These are phyloP conservation scores for Cremastobaeus sp. DNA, from an alignment of 2,888 invertebrate species.

Conservation along the genomic window DNA sequence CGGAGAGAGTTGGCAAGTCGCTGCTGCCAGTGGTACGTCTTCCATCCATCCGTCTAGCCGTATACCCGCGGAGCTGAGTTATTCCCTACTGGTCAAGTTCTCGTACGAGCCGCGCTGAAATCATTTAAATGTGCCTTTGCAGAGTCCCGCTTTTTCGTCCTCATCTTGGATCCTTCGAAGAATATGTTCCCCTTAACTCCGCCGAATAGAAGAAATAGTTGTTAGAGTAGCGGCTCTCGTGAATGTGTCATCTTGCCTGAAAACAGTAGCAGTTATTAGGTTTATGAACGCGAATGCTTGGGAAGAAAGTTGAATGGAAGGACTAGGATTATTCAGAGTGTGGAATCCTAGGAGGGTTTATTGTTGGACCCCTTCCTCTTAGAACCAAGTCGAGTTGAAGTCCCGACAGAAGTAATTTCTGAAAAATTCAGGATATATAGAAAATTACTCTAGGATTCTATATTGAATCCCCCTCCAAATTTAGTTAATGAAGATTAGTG, in stretches of 20 bases:
- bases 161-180: conserved; percentile 66
- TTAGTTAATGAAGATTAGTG: no score
- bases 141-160: conserved; percentile 74
- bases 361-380: no score
- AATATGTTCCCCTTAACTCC: conserved; percentile 31
- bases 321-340: conserved; percentile 5
- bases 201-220: conserved; percentile 49
- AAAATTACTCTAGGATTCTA: no score
- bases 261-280: conserved; percentile 53
- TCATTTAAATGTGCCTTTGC: conserved; percentile 77
- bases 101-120: conserved; percentile 69
- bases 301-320: conserved; percentile 34
- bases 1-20: conserved; percentile 64
- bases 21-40: conserved; percentile 71
- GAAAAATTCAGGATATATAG: no score
- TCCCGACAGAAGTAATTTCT: no score
- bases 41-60: conserved; percentile 68
- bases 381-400: no score
- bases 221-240: conserved; percentile 35
- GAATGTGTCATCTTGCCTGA: conserved; percentile 46
- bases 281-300: conserved; percentile 51
- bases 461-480: no score
- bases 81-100: conserved; percentile 68
- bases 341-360: not conserved
- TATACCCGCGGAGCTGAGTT: conserved; percentile 69